Conservation (phyloP, 2,797 vertebrate species). For the Thalassophryne amazonica region DNA sequence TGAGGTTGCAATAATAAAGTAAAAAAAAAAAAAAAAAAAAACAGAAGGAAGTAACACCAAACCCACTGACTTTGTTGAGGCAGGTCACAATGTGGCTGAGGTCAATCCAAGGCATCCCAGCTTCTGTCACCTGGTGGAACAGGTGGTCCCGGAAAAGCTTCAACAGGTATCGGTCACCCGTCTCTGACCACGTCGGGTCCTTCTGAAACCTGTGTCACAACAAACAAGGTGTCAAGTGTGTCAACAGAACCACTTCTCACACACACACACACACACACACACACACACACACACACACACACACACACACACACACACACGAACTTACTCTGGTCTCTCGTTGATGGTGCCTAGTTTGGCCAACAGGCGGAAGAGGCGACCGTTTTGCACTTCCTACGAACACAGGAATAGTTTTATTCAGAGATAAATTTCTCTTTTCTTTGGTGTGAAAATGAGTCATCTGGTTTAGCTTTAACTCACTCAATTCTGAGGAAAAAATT, state of each 20-base stretch:
- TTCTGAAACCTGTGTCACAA: slow-evolving; percentile 89
- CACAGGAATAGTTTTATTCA: slow-evolving; percentile 7
- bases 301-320: not conserved
- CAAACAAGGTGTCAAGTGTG: not conserved
- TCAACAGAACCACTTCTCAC: not conserved
- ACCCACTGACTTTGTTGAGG: slow-evolving; percentile 93
- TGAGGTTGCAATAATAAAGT: not conserved
- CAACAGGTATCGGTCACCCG: slow-evolving; percentile 96
- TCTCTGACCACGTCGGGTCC: slow-evolving; percentile 98
- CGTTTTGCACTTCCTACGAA: slow-evolving; percentile 96
- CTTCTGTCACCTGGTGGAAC: slow-evolving; percentile 98
- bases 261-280: not conserved
- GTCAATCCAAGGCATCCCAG: slow-evolving; percentile 97
- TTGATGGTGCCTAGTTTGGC: slow-evolving; percentile 99
- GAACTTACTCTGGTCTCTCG: slow-evolving; percentile 95
- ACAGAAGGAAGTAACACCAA: not conserved
- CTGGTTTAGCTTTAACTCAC: too few relatives aligned
- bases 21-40: not conserved
- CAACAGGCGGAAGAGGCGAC: slow-evolving; percentile 95
- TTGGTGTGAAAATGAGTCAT: too few relatives aligned
- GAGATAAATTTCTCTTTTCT: too few relatives aligned
- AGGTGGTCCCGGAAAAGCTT: slow-evolving; percentile 99
- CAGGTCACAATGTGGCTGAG: slow-evolving; percentile 99
- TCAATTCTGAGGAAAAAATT: too few relatives aligned
- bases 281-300: not conserved